Conservation (phyloP, 2,113 vertebrate species). For the Arizona elegans region DNA sequence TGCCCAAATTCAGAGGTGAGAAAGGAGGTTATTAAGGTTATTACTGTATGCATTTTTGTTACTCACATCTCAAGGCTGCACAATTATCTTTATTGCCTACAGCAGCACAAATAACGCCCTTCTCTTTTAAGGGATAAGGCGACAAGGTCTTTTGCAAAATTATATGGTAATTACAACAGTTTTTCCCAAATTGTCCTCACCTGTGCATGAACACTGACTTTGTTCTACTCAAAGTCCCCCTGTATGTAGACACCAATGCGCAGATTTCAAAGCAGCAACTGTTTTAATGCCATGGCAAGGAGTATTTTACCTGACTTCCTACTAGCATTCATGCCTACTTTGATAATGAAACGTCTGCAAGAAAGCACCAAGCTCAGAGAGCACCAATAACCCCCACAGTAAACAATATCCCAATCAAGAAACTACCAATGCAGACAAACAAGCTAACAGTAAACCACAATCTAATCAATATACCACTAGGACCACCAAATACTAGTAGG, state of each 20-base stretch:
- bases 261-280: neutral
- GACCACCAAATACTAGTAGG: no score
- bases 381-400: neutral
- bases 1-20: neutral
- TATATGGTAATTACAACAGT: neutral
- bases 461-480: neutral
- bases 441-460: neutral
- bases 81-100: neutral
- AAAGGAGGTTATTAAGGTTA: neutral
- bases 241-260: neutral
- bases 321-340: neutral
- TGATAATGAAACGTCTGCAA: neutral
- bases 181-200: neutral
- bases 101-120: neutral
- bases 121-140: neutral
- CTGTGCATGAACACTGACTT: neutral
- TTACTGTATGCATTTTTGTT: neutral
- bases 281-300: neutral
- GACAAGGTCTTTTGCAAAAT: neutral
- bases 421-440: neutral
- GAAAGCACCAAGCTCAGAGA: neutral
- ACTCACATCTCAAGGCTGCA: neutral
- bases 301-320: neutral
- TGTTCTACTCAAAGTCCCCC: neutral
- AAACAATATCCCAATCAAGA: neutral